These are phyloP conservation scores for Troides helena DNA, from an alignment of 2,888 invertebrate genomes.

Conservation along the genomic window DNA sequence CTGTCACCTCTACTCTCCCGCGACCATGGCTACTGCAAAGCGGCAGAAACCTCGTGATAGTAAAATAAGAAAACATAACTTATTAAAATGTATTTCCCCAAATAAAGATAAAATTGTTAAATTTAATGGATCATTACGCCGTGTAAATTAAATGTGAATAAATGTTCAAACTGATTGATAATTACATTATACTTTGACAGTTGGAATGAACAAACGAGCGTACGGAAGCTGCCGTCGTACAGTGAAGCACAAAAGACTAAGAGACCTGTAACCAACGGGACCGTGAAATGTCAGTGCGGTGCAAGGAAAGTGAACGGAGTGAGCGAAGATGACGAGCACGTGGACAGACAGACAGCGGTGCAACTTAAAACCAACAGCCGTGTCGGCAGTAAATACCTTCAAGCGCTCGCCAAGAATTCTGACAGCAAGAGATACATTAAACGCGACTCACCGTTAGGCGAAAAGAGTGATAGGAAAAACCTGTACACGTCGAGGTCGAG, in stretches of 20 bases:
- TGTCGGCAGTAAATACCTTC: conserved; percentile 73
- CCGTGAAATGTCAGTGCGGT: conserved; percentile 73
- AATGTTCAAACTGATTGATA: background rate
- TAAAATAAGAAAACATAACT: no score
- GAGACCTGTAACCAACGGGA: conserved; percentile 69
- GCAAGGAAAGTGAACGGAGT: conserved; percentile 65
- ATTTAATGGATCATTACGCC: background rate
- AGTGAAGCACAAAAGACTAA: conserved; percentile 80
- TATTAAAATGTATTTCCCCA: background rate
- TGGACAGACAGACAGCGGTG: conserved; percentile 54
- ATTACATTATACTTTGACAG: conserved; percentile 44
- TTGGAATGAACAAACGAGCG: conserved; percentile 79
- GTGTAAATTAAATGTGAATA: background rate
- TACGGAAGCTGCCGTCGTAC: conserved; percentile 75
- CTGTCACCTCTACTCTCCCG: no score
- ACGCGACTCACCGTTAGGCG: conserved; percentile 65
- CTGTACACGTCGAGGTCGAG: conserved; percentile 66
- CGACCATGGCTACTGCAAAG: no score
- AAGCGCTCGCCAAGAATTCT: conserved; percentile 63
- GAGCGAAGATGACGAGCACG: conserved; percentile 49
- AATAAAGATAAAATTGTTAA: background rate
- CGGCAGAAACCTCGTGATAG: no score
- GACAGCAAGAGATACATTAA: conserved; percentile 61
- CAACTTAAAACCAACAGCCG: conserved; percentile 69
- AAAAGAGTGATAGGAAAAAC: conserved; percentile 56